Percentiles rank a stretch among this genome's conserved stretches.
Evolutionary conservation across 2,113 vertebrate genomes (phyloP).

Genomic region (Chionodraco myersi): DNA sequence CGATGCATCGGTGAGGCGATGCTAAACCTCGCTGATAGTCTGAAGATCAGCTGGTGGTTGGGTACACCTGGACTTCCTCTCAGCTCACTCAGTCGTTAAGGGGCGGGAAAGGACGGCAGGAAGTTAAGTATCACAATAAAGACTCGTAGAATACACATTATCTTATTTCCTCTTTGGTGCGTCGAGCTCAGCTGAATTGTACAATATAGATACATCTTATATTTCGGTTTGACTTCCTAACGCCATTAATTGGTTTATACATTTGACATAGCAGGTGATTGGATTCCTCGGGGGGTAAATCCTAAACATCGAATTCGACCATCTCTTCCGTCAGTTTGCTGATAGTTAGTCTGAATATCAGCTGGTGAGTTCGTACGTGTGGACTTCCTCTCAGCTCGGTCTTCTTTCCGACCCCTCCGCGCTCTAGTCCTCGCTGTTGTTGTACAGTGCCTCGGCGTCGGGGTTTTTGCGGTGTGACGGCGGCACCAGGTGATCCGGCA

Average conservation of each 20-base stretch:
- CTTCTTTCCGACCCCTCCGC: not conserved
- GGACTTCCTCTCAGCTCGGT: slow-evolving; percentile 8
- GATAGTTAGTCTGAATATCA: slow-evolving; percentile 25
- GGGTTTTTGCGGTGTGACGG: slow-evolving; percentile 92
- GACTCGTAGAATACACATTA: not conserved
- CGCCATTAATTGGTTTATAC: not conserved
- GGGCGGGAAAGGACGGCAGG: not conserved
- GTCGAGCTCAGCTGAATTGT: slow-evolving; percentile 18
- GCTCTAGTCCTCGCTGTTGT: slow-evolving; percentile 71
- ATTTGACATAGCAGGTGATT: not conserved
- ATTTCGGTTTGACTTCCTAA: not conserved
- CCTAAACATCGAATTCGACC: not conserved
- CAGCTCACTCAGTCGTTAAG: not conserved
- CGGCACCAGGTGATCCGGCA: slow-evolving; percentile 92
- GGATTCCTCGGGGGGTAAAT: not conserved
- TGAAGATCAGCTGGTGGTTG: slow-evolving; percentile 14
- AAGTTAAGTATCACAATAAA: slow-evolving; percentile 14
- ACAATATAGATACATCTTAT: not conserved
- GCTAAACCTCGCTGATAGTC: slow-evolving; percentile 19
- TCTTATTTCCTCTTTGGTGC: slow-evolving; percentile 30
- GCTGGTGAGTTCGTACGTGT: slow-evolving; percentile 14
- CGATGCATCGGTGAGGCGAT: not conserved
- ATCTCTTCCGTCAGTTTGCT: not conserved
- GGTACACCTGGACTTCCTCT: slow-evolving; percentile 3
- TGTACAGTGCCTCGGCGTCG: slow-evolving; percentile 80